Percentiles rank a stretch among this genome's conserved stretches.
Evolutionary conservation across 2,113 vertebrate genomes (phyloP).

Genomic region (Dipodomys ordii): DNA sequence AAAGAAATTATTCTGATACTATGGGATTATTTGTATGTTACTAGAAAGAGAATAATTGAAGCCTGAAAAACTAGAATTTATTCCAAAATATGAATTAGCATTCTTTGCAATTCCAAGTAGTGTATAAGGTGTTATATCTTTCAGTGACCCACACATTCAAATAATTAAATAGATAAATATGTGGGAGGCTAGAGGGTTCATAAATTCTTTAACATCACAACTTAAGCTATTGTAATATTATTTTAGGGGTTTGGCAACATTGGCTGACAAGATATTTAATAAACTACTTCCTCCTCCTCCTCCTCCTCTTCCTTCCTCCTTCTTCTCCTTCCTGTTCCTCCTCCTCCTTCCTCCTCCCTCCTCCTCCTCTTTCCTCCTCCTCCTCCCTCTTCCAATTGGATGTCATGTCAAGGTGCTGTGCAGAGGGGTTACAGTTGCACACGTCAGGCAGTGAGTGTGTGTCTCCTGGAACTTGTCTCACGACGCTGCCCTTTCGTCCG

Average conservation of each 20-base stretch:
- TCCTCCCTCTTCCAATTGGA: too few species aligned
- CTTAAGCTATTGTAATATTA: slow-evolving; percentile 14
- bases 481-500: too few species aligned
- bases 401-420: too few species aligned
- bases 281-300: neutral
- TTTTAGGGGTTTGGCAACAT: neutral
- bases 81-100: slow-evolving; percentile 30
- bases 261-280: neutral
- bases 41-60: neutral
- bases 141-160: neutral
- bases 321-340: too few species aligned
- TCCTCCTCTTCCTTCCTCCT: too few species aligned
- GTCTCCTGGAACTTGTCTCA: too few species aligned
- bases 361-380: too few species aligned
- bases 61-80: slow-evolving; percentile 38
- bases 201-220: slow-evolving; percentile 24
- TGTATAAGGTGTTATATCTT: slow-evolving; percentile 25
- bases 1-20: slow-evolving; percentile 71
- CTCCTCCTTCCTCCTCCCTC: too few species aligned
- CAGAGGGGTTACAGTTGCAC: too few species aligned
- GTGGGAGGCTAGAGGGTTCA: neutral
- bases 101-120: slow-evolving; percentile 12
- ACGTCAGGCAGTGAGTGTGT: too few species aligned
- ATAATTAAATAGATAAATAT: slow-evolving; percentile 1
- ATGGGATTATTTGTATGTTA: slow-evolving; percentile 58